Base-by-base conservation (phyloP, 2,113 vertebrate species). In the Seriola dumerili region DNA sequence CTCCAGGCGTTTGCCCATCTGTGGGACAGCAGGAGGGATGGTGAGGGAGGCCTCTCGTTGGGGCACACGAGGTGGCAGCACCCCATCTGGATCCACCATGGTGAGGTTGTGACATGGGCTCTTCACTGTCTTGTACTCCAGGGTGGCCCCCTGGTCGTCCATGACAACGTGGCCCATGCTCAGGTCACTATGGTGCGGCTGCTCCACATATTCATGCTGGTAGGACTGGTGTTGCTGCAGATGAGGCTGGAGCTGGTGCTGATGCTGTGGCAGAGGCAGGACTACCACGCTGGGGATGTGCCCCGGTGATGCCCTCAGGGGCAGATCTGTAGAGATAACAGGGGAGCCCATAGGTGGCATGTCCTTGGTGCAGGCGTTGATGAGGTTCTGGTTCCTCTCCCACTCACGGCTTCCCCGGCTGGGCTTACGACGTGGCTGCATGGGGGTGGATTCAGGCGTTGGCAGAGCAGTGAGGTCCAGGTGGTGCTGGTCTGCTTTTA, bases 341-440 rank as follows among this genome's bases (percentile, higher is more conserved):
- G 97, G 95, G 0, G 97, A 97, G 32, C 96, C 96, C 95, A 99
- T 96, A 0, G 97, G 92, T 0, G 96, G 90, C 87, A 99, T 96
- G 86, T 99, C 98, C 96, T 99, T 99, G 36, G 97, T 97, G 89
- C 98, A 99, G 72, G 98, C 97, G 1, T 99, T 99, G 93, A 99
- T 99, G 76, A 99, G 95, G 90, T 99, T 99, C 95, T 99, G 98
- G 89, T 97, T 99, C 84, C 97, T 92, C 72, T 99, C 98, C 98
- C 98, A 99, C 61, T 99, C 98, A 0, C 98, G 96, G 91, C 97
- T 98, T 64, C 97, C 97, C 0, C 97, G 96, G 85, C 96, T 96
- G 58, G 97, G 97, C 87, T 98, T 99, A 40, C 97, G 97, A 34
- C 98, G 98, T 14, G 97, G 97, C 92, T 99, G 98, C 88, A 99